Evolutionary conservation across 1,140 invertebrate species (phyloP), one percentile per base, ranked within the genome.

Genomic region (Meloidogyne hapla): DNA sequence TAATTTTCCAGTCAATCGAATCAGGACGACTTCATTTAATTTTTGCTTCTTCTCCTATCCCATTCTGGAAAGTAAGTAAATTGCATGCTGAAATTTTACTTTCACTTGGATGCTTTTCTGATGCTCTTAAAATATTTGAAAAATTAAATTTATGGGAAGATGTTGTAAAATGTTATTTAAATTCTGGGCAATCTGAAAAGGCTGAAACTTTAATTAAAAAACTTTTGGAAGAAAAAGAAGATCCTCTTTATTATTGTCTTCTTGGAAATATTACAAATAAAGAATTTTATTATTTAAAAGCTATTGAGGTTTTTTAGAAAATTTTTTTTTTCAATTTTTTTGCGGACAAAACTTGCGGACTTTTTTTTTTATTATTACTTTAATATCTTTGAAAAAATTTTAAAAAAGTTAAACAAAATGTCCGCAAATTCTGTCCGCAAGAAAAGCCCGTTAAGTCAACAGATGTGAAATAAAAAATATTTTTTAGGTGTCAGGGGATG

Each of bases 61-160:
- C 78, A 15, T 80, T 79, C 67, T 79, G 78, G 77, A 72, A 69
- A 56, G 61, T 74, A 10, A 38, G 33, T 33, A 69, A 67, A 68
- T 38, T 28, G 21, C 78, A 79, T 56, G 78, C 78, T 1, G 26
- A 75, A 15, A 74, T 79, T 48, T 66, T 79, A 26, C n/a, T 71
- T 62, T 80, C 78, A n/a, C 56, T 79, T 12, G 78, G 78, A 12
- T 79, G 78, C 26, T 12, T 81, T 48, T 74, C 78, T 13, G 72
- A 79, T 13, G 79, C 79, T 65, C n/a, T 79, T 12, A n/a, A 23
- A 23, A 79, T 80, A n/a, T 79, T 64, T 33, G 78, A 79, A 48
- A 33, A 23, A 21, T 56, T 79, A 21, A 40, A 79, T 33, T 42
- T 48, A n/a, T 79, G 78, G 78, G 76, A 79, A 23, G 61, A 74